These are phyloP conservation scores for Temnothorax nylanderi DNA, from an alignment of 1,140 invertebrate species.

Conservation along the genomic window DNA sequence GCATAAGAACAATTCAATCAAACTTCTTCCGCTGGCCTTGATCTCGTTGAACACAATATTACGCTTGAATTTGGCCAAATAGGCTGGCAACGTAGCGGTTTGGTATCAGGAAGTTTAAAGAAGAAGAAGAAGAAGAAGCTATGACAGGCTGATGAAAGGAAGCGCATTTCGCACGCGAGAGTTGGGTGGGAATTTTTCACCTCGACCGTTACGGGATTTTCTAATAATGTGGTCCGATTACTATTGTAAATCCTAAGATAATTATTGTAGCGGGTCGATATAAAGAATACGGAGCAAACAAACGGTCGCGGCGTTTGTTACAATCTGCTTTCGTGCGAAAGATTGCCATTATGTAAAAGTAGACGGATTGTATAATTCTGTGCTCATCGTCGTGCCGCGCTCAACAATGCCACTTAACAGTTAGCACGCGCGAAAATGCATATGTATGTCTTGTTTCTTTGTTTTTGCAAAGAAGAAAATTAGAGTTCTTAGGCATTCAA, in stretches of 20 bases:
- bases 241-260: slow-evolving; percentile 17
- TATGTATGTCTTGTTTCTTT: neutral
- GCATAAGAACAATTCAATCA: neutral
- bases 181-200: slow-evolving; percentile 3
- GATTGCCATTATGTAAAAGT: neutral
- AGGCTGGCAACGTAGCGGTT: neutral
- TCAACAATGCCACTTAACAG: slow-evolving; percentile 32
- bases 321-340: slow-evolving; percentile 2
- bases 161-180: neutral
- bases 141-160: neutral
- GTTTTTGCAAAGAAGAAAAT: neutral
- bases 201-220: slow-evolving; percentile 7
- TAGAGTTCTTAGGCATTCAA: neutral
- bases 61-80: neutral
- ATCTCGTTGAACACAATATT: neutral
- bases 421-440: slow-evolving; percentile 35
- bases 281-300: neutral
- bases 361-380: slow-evolving; percentile 2
- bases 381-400: neutral
- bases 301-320: neutral
- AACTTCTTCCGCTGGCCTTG: neutral
- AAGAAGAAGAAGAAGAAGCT: neutral
- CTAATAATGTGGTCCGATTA: neutral
- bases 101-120: neutral
- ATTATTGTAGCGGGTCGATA: slow-evolving; percentile 39